Conservation (phyloP, 2,888 invertebrate genomes). For the Macrosoma leucophasiata region DNA sequence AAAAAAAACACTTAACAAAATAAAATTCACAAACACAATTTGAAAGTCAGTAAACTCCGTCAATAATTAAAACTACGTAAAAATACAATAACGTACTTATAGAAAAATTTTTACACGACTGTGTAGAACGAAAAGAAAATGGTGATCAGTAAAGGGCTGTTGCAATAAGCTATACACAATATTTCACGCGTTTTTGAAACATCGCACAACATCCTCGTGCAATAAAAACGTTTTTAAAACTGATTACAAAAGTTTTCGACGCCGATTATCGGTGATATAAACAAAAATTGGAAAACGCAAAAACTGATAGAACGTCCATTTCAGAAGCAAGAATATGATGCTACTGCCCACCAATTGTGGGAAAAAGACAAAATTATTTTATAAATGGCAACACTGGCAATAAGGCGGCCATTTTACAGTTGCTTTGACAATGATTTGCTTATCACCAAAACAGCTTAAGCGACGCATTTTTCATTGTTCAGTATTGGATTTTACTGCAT, state of each 20-base stretch:
- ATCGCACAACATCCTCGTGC: constrained; percentile 61
- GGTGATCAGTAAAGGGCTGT: constrained; percentile 43
- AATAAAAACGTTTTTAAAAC: constrained; percentile 55
- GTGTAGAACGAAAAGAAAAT: constrained; percentile 30
- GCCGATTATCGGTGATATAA: constrained; percentile 70
- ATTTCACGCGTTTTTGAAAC: constrained; percentile 46
- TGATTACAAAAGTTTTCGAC: constrained; percentile 68
- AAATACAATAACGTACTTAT: constrained; percentile 4
- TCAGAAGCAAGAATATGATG: constrained; percentile 59
- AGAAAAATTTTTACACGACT: constrained; percentile 11
- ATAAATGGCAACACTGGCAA: constrained; percentile 52
- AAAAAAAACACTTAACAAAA: constrained; percentile 27
- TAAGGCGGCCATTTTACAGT: constrained; percentile 28
- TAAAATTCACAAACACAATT: constrained; percentile 42
- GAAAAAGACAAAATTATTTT: constrained; percentile 63
- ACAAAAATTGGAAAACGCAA: constrained; percentile 63
- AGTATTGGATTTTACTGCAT: constrained; percentile 2
- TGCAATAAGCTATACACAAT: constrained; percentile 49
- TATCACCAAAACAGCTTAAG: constrained; percentile 7
- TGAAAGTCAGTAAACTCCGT: constrained; percentile 37
- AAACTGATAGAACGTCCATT: constrained; percentile 68
- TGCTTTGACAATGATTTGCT: constrained; percentile 14
- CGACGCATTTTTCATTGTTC: neutral
- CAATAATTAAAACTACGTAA: constrained; percentile 30
- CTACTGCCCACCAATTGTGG: constrained; percentile 64